Conservation (phyloP, 2,113 vertebrate species). For the Albula glossodonta region DNA sequence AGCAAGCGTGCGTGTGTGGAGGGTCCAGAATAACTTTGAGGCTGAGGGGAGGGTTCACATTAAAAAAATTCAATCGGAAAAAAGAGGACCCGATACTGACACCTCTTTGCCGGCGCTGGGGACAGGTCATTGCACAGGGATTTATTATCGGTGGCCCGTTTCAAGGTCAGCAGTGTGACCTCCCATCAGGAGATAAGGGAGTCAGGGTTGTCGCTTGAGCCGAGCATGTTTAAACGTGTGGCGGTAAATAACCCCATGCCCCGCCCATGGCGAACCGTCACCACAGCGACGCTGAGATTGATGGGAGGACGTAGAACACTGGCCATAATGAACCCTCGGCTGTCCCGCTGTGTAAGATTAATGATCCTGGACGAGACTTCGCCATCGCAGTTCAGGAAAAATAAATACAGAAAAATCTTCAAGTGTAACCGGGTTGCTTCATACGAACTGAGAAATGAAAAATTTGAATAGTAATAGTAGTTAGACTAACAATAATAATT, state of each 20-base stretch:
- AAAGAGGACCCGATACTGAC: neutral
- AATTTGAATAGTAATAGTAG: too few species aligned
- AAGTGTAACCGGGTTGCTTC: neutral
- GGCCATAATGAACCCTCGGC: neutral
- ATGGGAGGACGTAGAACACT: neutral
- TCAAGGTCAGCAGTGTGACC: constrained; percentile 18
- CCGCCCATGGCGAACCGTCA: neutral
- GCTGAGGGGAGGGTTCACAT: neutral
- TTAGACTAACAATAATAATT: too few species aligned
- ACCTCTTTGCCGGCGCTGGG: neutral
- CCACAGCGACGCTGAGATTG: neutral
- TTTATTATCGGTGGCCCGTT: constrained; percentile 18
- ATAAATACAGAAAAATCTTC: neutral
- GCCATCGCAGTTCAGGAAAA: neutral
- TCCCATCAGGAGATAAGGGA: constrained; percentile 15
- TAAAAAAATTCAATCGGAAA: neutral
- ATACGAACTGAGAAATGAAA: neutral
- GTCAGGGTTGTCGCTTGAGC: neutral
- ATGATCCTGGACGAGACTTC: neutral
- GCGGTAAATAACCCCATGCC: neutral
- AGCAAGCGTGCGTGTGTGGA: neutral
- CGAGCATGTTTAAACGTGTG: neutral
- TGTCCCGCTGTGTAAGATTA: neutral
- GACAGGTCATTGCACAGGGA: neutral
- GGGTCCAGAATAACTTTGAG: neutral